Base-by-base conservation (phyloP, 2,113 vertebrate genomes). In the Oreotrochilus melanogaster region DNA sequence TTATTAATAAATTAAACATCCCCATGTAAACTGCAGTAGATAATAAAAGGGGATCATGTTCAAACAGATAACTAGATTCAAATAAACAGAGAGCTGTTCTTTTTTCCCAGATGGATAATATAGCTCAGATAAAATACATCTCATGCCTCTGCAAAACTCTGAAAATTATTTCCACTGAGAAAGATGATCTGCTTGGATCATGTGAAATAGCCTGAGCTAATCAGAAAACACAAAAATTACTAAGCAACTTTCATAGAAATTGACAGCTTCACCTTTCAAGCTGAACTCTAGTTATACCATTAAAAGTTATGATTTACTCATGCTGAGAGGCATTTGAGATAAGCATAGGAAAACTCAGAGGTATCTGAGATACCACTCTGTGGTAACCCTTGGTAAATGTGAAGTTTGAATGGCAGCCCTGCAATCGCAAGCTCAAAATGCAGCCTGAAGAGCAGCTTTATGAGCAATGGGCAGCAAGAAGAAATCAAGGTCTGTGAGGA, bases 271-370 rank as follows among this genome's bases (percentile, higher is more conserved):
- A 73, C 21, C 58, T 93, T 90, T 86, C 31, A 69, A 95, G 42
- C 18, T 80, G 67, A 90, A 88, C 28, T 83, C 23, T 35, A 61
- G 45, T 70, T 92, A 62, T 54, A 80, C 37, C 42, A 61, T 88
- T 92, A 79, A 50, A 91, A 86, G 57, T 72, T 76, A 25, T 37
- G 35, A 92, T 73, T 82, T 90, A 50, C n/a, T 90, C 78, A 33
- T 37, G 47, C 51, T 90, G 66, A 90, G 82, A 83, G 7, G 17
- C 70, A 58, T 80, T 82, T 92, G 33, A 92, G 78, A 73, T 37
- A 93, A 86, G 67, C 86, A 54, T 2, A n/a, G 67, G 42, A 79
- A 90, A 93, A 90, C 14, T 83, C 81, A 56, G 39, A 93, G 56
- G 24, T 30, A 71, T 45, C 72, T 66, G 62, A 96, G 50, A 57